Conservation (phyloP, 2,888 invertebrate species). For the Agrochola macilenta region DNA sequence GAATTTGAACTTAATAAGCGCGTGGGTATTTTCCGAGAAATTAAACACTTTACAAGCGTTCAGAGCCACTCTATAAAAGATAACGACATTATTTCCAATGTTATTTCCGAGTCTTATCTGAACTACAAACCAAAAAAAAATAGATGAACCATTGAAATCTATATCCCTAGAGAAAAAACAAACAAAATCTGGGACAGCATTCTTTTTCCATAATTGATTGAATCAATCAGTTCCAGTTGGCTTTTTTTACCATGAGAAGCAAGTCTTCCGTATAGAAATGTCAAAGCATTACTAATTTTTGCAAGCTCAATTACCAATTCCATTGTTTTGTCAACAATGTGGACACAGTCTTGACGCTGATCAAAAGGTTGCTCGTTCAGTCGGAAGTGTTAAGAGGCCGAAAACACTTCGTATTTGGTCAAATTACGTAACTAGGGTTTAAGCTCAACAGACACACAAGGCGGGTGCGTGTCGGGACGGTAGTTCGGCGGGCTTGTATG, state of each 20-base stretch:
- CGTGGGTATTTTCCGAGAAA: no score
- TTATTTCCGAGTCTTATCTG: no score
- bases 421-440: background rate
- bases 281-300: conserved; percentile 44
- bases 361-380: conserved; percentile 1
- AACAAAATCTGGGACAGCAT: background rate
- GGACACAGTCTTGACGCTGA: background rate
- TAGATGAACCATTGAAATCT: background rate
- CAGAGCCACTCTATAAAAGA: no score
- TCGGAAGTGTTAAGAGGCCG: no score
- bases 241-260: conserved; percentile 48
- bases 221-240: conserved; percentile 38
- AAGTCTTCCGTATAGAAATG: conserved; percentile 46
- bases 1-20: no score
- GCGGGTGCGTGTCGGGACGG: no score
- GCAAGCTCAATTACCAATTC: conserved; percentile 20
- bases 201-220: conserved; percentile 6
- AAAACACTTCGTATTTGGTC: background rate
- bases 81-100: no score
- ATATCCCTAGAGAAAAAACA: background rate
- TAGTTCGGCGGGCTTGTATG: no score
- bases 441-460: no score
- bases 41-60: no score
- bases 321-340: conserved; percentile 11
- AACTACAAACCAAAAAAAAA: no score